A percentile compares a stretch with the other conserved stretches of the same genome.
These are phyloP conservation scores for Oreotrochilus melanogaster DNA, from an alignment of 2,113 vertebrate species.

Conservation along the genomic window DNA sequence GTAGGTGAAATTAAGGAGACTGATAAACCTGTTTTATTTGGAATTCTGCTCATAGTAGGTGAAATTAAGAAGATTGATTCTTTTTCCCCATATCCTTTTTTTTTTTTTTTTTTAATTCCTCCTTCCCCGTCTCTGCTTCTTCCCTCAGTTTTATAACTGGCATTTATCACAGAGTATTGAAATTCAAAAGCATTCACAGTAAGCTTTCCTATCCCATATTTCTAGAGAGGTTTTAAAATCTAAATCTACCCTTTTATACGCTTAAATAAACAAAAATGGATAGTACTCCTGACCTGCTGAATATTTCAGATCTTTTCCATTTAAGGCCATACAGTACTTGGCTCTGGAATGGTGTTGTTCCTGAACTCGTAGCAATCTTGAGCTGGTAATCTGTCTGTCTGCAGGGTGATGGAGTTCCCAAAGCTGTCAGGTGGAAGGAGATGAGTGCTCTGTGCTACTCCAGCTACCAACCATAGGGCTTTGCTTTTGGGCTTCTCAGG, in stretches of 20 bases:
- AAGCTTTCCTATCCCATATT: background rate
- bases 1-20: background rate
- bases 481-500: background rate
- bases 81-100: no score
- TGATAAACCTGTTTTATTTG: background rate
- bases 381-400: background rate
- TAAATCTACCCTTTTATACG: background rate
- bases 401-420: background rate
- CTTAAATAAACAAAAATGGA: constrained; percentile 51
- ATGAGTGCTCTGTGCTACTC: background rate
- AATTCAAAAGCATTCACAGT: background rate
- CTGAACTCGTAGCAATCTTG: background rate
- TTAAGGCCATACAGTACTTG: constrained; percentile 51
- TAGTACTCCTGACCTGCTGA: constrained; percentile 34
- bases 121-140: background rate
- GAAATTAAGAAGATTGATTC: background rate
- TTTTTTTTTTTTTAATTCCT: background rate
- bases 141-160: background rate
- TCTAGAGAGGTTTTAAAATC: background rate
- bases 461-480: background rate
- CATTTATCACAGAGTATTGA: background rate
- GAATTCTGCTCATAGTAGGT: background rate
- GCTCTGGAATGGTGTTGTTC: background rate
- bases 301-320: constrained; percentile 42
- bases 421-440: background rate